phyloP scores from a whole-genome alignment of 2,113 vertebrate genomes.

The Ctenodactylus gundi region DNA sequence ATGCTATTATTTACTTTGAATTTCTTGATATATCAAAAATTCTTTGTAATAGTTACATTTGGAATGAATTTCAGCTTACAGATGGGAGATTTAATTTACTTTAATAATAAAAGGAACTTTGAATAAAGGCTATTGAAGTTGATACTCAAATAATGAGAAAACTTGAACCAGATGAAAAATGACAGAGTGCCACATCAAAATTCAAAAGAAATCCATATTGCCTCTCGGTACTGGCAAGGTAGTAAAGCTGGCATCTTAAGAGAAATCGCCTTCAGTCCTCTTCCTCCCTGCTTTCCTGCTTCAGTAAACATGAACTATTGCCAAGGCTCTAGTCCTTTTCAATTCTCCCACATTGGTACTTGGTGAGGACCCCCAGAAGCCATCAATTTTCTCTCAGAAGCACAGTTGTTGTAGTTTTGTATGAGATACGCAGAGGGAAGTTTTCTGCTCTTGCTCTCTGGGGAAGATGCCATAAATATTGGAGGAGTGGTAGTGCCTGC shows the following conservation, averaged over 20 bases:
- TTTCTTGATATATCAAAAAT: background rate
- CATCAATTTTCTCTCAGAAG: background rate
- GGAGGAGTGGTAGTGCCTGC: background rate
- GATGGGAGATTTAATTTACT: background rate
- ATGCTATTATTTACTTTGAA: background rate
- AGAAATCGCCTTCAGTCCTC: background rate
- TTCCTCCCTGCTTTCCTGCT: background rate
- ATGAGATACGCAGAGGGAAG: background rate
- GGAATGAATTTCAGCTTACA: background rate
- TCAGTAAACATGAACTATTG: background rate
- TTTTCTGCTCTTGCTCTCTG: background rate
- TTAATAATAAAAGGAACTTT: background rate
- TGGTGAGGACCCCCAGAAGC: background rate
- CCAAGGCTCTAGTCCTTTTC: background rate
- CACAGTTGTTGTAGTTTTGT: background rate
- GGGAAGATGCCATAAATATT: background rate
- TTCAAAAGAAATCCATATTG: background rate
- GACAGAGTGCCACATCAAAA: background rate
- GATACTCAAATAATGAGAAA: background rate
- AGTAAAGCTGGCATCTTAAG: background rate
- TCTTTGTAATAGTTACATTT: slow-evolving; percentile 16
- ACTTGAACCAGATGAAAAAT: background rate
- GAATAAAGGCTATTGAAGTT: background rate
- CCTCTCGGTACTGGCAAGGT: background rate
- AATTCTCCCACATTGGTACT: background rate